A percentile compares a stretch with the other conserved stretches of the same genome.
phyloP scores from a whole-genome alignment of 2,113 vertebrate species.

The Ivindomyrus marchei region DNA sequence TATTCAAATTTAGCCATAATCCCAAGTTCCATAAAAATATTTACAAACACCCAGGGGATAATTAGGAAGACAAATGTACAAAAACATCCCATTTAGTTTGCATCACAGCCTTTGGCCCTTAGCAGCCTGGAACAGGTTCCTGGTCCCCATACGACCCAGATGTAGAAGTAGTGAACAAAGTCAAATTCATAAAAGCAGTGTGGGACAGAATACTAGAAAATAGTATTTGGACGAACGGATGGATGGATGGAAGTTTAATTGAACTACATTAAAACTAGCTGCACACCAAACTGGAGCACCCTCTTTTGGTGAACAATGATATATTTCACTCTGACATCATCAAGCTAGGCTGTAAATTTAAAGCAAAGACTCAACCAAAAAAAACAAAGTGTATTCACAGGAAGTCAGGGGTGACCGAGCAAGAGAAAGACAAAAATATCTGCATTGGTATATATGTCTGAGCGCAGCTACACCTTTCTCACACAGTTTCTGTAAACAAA shows the following conservation, averaged over 20 bases:
- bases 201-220: background rate
- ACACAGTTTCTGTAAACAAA: background rate
- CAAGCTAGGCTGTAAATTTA: background rate
- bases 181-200: background rate
- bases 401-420: background rate
- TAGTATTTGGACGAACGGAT: background rate
- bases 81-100: background rate
- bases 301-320: background rate
- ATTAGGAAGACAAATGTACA: background rate
- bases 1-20: slow-evolving; percentile 1
- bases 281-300: background rate
- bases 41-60: background rate
- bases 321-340: background rate
- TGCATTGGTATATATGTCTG: background rate
- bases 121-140: background rate
- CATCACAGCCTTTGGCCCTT: background rate
- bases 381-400: background rate
- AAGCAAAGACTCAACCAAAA: background rate
- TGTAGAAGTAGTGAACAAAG: background rate
- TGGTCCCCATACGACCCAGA: background rate
- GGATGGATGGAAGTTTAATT: background rate
- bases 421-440: background rate
- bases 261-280: background rate
- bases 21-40: slow-evolving; percentile 3
- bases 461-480: background rate